These are phyloP conservation scores for Polyploca ridens DNA, from an alignment of 2,888 invertebrate genomes.

Conservation along the genomic window DNA sequence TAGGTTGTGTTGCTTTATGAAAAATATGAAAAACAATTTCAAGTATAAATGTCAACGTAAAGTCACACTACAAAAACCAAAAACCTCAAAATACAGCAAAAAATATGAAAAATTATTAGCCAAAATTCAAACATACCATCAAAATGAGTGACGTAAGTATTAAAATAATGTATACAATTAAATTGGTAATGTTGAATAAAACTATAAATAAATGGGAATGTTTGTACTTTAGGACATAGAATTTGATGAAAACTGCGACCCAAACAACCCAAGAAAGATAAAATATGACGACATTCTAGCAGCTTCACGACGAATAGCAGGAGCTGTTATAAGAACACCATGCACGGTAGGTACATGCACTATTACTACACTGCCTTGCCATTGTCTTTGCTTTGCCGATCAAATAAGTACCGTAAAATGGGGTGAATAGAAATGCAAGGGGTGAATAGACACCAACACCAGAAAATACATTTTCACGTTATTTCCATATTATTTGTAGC, in stretches of 20 bases:
- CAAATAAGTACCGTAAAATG: no score
- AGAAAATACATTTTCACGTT: no score
- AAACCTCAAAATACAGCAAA: neutral
- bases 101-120: constrained; percentile 12
- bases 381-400: no score
- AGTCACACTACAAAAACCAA: neutral
- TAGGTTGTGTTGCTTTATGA: neutral
- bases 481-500: no score
- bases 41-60: neutral
- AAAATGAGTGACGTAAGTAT: constrained; percentile 27
- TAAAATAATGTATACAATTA: neutral
- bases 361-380: neutral
- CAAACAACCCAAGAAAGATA: constrained; percentile 74
- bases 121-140: constrained; percentile 12
- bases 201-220: neutral
- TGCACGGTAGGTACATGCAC: constrained; percentile 67
- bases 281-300: constrained; percentile 87
- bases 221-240: constrained; percentile 54
- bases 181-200: neutral
- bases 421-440: no score
- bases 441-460: no score
- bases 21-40: neutral
- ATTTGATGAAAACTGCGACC: constrained; percentile 71
- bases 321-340: constrained; percentile 86
- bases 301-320: constrained; percentile 87